Base-by-base conservation (phyloP, 2,888 invertebrate species). In the Lepidocyrtinus sp. region DNA sequence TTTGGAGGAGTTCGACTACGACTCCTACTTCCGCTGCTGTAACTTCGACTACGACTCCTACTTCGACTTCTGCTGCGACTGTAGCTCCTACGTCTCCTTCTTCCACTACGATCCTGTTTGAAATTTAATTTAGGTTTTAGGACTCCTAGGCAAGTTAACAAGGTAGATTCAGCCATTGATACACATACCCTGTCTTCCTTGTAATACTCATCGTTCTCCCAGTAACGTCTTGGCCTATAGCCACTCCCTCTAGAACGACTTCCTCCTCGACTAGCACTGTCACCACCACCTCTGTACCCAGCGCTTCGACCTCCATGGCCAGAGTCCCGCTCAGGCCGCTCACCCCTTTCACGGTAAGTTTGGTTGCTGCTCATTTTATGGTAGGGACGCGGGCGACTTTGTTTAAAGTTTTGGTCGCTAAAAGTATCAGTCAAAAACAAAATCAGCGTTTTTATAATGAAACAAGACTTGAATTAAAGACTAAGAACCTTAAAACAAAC, bases 131-230 rank as follows among this genome's bases (percentile, higher is more conserved):
- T 22, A 7, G 15, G 19, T 9, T n/a, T 12, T 5, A 17, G 17
- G 61, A 61, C 19, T 61, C 19, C 3, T n/a, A n/a, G n/a, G n/a
- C n/a, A n/a, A n/a, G n/a, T n/a, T n/a, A n/a, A n/a, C n/a, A n/a
- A n/a, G n/a, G n/a, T n/a, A n/a, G n/a, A n/a, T n/a, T n/a, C n/a
- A n/a, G n/a, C n/a, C n/a, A n/a, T n/a, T n/a, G n/a, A n/a, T n/a
- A 27, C 67, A 65, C 69, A 76, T 81, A 83, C 86, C 81, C 83
- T 64, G 9, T 83, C 75, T 55, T 79, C 83, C 69, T 80, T 83
- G 55, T 85, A 76, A 62, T 82, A 85, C 17, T 86, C 85, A 74
- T 86, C 86, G 76, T 81, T 85, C 55, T 86, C 86, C 86, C 86
- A 86, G 64, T 86, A 86, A 63, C 86, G 62, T 46, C 85, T 63